Evolutionary conservation across 2,797 vertebrate genomes (phyloP).

Genomic region (Semotilus atromaculatus): DNA sequence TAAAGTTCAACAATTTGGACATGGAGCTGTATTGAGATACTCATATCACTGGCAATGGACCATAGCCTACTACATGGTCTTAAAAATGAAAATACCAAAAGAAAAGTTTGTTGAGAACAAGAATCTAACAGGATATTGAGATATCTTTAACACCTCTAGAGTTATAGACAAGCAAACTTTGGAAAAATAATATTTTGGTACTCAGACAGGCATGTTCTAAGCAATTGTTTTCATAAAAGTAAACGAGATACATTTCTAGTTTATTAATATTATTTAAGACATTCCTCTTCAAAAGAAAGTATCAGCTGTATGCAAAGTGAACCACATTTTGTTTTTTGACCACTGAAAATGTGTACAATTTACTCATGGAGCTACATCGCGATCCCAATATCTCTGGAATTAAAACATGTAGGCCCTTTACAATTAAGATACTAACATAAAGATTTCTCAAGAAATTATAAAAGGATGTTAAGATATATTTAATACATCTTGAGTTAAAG

Average conservation of each 20-base stretch:
- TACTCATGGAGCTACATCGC: too few species aligned
- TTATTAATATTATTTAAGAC: neutral
- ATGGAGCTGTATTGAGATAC: neutral
- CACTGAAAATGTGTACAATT: neutral
- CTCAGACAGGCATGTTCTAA: neutral
- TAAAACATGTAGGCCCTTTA: too few species aligned
- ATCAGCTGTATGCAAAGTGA: neutral
- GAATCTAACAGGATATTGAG: too few species aligned
- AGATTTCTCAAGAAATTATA: too few species aligned
- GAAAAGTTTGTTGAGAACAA: neutral
- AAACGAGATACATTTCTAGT: neutral
- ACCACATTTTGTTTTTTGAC: neutral
- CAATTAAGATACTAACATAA: too few species aligned
- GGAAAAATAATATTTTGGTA: neutral
- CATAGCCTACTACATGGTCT: neutral
- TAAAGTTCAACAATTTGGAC: neutral
- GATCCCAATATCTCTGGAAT: too few species aligned
- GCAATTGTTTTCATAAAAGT: neutral
- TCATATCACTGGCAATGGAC: neutral
- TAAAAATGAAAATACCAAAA: neutral
- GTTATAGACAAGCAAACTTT: neutral
- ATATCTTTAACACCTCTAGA: too few species aligned
- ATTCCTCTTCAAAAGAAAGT: neutral
- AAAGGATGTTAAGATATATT: too few species aligned
- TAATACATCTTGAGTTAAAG: too few species aligned